Evolutionary conservation across 2,797 vertebrate species (phyloP).

Genomic region (Neoniphon sammara): DNA sequence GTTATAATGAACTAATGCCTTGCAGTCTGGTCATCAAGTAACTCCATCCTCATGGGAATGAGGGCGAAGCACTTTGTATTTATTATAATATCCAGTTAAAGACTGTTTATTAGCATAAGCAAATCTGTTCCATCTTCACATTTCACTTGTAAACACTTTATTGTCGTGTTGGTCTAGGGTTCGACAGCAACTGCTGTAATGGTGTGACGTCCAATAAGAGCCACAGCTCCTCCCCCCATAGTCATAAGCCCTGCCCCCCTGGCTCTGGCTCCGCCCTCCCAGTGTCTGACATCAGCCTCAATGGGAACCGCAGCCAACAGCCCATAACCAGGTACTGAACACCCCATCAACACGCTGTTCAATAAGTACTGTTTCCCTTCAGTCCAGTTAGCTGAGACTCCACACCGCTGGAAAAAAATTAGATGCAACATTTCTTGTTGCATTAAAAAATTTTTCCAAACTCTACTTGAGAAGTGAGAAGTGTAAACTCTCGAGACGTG

Average conservation of each 20-base stretch:
- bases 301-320: slow-evolving; percentile 91
- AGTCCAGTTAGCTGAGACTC: too few species aligned
- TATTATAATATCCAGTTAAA: neutral
- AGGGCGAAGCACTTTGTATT: neutral
- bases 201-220: slow-evolving; percentile 94
- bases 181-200: slow-evolving; percentile 97
- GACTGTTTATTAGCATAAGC: neutral
- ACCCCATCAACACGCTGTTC: rapidly evolving
- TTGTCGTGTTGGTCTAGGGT: slow-evolving; percentile 79
- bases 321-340: slow-evolving; percentile 85
- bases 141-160: neutral
- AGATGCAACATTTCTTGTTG: too few species aligned
- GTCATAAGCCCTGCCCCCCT: slow-evolving; percentile 91
- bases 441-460: too few species aligned
- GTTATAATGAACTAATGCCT: neutral
- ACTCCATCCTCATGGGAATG: neutral
- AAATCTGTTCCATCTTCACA: neutral
- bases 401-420: too few species aligned
- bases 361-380: neutral
- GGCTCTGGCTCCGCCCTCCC: slow-evolving; percentile 87
- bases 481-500: too few species aligned
- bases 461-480: too few species aligned
- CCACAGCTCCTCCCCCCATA: slow-evolving; percentile 88
- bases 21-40: neutral
- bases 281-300: slow-evolving; percentile 91